These are phyloP conservation scores for Cephalopterus ornatus DNA, from an alignment of 2,113 vertebrate species.

Conservation along the genomic window DNA sequence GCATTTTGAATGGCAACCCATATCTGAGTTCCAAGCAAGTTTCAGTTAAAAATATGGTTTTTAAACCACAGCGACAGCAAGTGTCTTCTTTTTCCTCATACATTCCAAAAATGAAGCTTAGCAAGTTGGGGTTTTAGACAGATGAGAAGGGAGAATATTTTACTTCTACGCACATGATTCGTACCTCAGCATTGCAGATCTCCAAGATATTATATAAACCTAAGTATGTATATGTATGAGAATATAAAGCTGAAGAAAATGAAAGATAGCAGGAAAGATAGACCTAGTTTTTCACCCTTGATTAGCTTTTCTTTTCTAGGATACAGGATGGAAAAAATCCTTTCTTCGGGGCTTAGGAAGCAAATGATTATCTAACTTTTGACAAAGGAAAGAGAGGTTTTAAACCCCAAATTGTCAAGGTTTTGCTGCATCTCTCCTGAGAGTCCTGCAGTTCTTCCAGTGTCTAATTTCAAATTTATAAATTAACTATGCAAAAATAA, in stretches of 20 bases:
- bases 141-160: background rate
- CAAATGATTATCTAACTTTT: background rate
- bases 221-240: background rate
- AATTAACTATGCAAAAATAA: background rate
- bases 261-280: background rate
- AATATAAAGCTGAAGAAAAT: background rate
- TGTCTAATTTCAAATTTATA: background rate
- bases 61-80: background rate
- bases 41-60: background rate
- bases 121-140: background rate
- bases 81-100: background rate
- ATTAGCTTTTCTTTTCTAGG: background rate
- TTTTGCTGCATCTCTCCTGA: background rate
- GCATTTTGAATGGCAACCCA: slow-evolving; percentile 4
- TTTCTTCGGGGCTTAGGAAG: background rate
- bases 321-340: background rate
- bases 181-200: background rate
- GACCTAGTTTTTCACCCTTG: background rate
- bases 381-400: background rate
- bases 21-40: background rate
- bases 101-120: background rate
- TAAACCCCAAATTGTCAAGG: background rate
- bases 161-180: background rate
- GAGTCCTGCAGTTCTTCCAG: background rate
- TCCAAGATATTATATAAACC: background rate